These are phyloP conservation scores for Acrocera orbiculus DNA, from an alignment of 2,888 invertebrate genomes.

Conservation along the genomic window DNA sequence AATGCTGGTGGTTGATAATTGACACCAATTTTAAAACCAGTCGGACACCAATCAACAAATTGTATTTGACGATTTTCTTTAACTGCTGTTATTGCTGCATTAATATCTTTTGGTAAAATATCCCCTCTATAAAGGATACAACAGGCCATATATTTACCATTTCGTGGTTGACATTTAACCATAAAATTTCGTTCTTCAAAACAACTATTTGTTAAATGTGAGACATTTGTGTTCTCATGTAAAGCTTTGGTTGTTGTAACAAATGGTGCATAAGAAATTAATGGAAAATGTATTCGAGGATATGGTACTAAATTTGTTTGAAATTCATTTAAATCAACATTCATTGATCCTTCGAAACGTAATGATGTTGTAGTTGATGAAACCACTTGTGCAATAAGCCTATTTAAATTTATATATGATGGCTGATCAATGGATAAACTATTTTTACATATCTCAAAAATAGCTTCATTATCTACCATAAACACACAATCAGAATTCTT, in stretches of 20 bases:
- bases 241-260: too few relatives aligned
- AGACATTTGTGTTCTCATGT: conserved; percentile 68
- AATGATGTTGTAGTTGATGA: conserved; percentile 74
- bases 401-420: conserved; percentile 64
- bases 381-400: conserved; percentile 64
- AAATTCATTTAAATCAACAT: conserved; percentile 78
- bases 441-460: conserved; percentile 63
- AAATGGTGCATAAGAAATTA: conserved; percentile 71
- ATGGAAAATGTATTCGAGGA: conserved; percentile 78
- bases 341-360: conserved; percentile 70
- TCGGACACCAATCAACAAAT: conserved; percentile 66
- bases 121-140: conserved; percentile 78
- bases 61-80: conserved; percentile 74
- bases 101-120: conserved; percentile 75
- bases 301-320: conserved; percentile 78
- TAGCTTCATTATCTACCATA: conserved; percentile 69
- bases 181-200: conserved; percentile 83
- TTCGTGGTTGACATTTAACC: conserved; percentile 71
- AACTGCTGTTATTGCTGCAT: conserved; percentile 71
- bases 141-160: conserved; percentile 78
- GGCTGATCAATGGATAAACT: conserved; percentile 62
- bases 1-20: conserved; percentile 73
- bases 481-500: conserved; percentile 69
- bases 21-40: conserved; percentile 55
- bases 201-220: conserved; percentile 77